Evolutionary conservation across 2,797 vertebrate genomes (phyloP).

Genomic region (Rhabdomys pumilio): DNA sequence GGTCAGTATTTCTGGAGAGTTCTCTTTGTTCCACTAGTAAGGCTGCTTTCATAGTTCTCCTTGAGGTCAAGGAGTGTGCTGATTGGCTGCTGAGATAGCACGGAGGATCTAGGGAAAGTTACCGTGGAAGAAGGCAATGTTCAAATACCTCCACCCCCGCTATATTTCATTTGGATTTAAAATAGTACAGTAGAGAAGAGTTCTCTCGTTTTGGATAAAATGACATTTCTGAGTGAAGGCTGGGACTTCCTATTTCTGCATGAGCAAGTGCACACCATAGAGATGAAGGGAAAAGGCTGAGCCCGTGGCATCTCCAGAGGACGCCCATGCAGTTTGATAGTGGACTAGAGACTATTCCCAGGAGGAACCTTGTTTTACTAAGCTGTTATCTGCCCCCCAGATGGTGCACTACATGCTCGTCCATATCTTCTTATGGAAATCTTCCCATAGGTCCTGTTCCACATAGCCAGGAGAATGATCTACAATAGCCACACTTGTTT

Average conservation of each 20-base stretch:
- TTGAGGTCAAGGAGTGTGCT: background rate
- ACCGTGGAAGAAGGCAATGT: background rate
- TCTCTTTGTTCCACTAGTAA: background rate
- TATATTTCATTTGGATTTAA: slow-evolving; percentile 24
- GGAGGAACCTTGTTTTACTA: background rate
- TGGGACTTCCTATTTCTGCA: background rate
- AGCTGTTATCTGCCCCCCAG: background rate
- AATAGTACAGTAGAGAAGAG: slow-evolving; percentile 2
- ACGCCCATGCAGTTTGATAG: background rate
- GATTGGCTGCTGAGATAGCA: background rate
- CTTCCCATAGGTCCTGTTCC: background rate
- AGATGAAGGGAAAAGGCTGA: background rate
- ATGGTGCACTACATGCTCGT: background rate
- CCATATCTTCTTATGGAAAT: background rate
- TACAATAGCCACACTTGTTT: background rate
- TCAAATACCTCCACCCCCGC: background rate
- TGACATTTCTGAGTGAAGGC: slow-evolving; percentile 51
- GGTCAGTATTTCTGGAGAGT: slow-evolving; percentile 87
- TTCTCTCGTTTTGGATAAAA: slow-evolving; percentile 13
- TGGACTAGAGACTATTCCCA: background rate
- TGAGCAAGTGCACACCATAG: background rate
- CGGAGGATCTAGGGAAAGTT: background rate
- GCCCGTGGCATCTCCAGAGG: background rate
- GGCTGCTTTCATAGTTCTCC: background rate
- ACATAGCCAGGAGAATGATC: background rate